Conservation (phyloP, 2,797 vertebrate genomes). For the Australoheros facetus region DNA sequence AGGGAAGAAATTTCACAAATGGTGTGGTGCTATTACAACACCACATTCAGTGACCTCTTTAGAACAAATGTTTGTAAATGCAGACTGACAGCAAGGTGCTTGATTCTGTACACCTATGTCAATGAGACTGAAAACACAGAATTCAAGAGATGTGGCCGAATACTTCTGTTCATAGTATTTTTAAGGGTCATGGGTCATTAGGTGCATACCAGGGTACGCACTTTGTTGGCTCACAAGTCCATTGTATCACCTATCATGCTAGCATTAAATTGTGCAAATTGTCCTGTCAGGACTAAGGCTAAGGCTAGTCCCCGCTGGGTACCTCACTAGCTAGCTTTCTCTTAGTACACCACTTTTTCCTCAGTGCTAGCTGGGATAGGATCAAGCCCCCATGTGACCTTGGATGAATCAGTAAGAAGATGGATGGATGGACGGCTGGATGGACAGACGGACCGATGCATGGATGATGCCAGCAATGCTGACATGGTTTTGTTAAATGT, state of each 20-base stretch:
- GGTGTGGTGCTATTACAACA: not conserved
- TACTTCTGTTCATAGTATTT: not conserved
- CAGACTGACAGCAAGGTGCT: not conserved
- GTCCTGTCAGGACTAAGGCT: not conserved
- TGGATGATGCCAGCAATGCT: not conserved
- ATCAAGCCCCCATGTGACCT: not conserved
- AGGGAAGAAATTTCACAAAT: not conserved
- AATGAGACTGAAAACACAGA: no score
- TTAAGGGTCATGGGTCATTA: not conserved
- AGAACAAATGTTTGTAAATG: not conserved
- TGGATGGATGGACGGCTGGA: not conserved
- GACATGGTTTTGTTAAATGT: not conserved
- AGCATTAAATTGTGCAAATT: not conserved
- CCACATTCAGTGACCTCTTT: not conserved
- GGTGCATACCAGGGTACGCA: not conserved
- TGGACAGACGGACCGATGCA: not conserved
- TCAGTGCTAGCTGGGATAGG: not conserved
- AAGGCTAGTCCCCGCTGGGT: not conserved
- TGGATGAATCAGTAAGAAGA: not conserved
- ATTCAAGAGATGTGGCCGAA: not conserved
- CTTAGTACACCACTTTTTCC: not conserved
- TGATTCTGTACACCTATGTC: no score
- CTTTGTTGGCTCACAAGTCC: not conserved
- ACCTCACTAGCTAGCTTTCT: not conserved
- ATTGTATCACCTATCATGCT: not conserved